Base-by-base conservation (phyloP, 2,797 vertebrate species). In the Periparus ater region DNA sequence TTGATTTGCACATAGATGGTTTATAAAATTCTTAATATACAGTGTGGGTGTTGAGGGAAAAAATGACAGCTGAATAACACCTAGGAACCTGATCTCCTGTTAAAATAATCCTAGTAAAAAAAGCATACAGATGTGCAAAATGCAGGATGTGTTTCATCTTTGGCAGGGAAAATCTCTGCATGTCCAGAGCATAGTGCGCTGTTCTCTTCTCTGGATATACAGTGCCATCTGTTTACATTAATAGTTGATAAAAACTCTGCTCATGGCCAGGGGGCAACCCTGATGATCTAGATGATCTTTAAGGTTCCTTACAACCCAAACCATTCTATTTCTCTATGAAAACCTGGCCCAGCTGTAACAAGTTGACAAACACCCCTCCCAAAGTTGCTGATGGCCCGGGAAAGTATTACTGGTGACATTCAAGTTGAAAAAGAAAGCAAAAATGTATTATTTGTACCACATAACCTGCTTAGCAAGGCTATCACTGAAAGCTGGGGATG, bases 351-450 rank as follows among this genome's bases (percentile, higher is more conserved):
- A 91, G 44, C 53, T 21, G 34, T 25, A 85, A 34, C 4, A 68
- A 77, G 38, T 29, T 88, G 12, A 23, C 8, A 17, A 84, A 84
- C 25, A 87, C 10, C 4, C 42, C 23, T 68, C 63, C 54, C 27
- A 26, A 86, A 61, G 44, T 17, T 5, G 1, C 12, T 65, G 38
- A 62, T 36, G 34, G 25, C 53, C 8, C 0, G 0, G 47, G 7
- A 85, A 90, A n/a, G 9, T 47, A 27, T 29, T 61, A 23, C 12
- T 47, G 29, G 36, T 68, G 42, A 20, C 34, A 77, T 47, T 21
- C 2, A 21, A 67, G 17, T 36, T 54, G 47, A 70, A 91, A 83
- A 71, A 34, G 1, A 71, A 32, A 81, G 11, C 5, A 78, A 91
- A 81, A 50, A 54, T 9, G 2, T 34, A 74, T 3, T n/a, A 53